Percentiles rank a stretch among this genome's conserved stretches.
phyloP scores from a whole-genome alignment of 1,140 invertebrate genomes.

The Melipona quadrifasciata region DNA sequence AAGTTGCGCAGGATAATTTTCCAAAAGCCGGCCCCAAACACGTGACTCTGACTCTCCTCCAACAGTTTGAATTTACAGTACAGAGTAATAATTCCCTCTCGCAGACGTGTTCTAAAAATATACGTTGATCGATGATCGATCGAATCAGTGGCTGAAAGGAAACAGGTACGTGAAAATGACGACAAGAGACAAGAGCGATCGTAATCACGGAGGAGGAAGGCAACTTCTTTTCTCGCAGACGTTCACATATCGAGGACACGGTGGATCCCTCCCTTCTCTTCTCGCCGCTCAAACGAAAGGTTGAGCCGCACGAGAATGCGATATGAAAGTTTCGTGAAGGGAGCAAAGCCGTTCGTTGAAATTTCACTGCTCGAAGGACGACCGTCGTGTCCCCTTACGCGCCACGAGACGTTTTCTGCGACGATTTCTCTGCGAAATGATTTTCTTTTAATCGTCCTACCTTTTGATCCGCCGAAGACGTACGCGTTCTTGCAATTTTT shows the following conservation, averaged over 20 bases:
- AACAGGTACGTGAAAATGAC: conserved; percentile 12
- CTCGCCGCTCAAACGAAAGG: conserved; percentile 61
- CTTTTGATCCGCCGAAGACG: no score
- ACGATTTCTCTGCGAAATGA: background rate
- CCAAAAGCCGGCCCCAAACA: no score
- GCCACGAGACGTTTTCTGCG: background rate
- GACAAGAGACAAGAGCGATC: conserved; percentile 38
- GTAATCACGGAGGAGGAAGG: conserved; percentile 40
- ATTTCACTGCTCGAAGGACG: conserved; percentile 65
- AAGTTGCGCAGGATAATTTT: no score
- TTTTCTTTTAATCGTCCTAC: background rate
- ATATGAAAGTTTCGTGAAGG: conserved; percentile 72
- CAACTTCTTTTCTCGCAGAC: conserved; percentile 58
- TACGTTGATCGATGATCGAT: background rate
- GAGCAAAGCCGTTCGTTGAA: conserved; percentile 60
- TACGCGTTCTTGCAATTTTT: no score
- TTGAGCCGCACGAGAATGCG: conserved; percentile 63
- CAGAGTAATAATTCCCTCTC: no score
- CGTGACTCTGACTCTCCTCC: no score
- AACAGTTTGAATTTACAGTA: no score
- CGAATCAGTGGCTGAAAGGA: background rate
- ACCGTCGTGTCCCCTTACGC: background rate
- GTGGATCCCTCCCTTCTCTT: conserved; percentile 29
- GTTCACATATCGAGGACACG: conserved; percentile 62
- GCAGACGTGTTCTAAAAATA: background rate